Evolutionary conservation across 2,888 invertebrate species (phyloP), one percentile per base, ranked within the genome.

Genomic region (Keiferia lycopersicella): DNA sequence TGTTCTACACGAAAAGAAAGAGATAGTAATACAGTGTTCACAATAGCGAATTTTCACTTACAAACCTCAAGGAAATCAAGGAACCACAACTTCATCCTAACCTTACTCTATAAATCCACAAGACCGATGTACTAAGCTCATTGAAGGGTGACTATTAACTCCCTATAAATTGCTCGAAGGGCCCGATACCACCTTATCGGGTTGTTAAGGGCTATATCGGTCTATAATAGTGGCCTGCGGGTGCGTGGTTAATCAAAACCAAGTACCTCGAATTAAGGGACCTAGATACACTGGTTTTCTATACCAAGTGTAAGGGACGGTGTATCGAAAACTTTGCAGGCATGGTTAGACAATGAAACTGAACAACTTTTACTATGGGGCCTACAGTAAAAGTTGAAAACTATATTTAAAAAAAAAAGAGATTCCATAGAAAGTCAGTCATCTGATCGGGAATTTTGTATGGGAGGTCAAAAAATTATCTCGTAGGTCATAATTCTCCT

Each of bases 171-270:
- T 82, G 84, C 73, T 76, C 76, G 72, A 77, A 81, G 83, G 85
- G 77, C 77, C 70, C 82, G 88, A 88, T 88, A 88, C 81, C 86
- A 83, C 84, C 81, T 87, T 88, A 88, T 88, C 89, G 86, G 82
- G 82, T 80, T 82, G 84, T 86, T 84, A 82, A 80, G 83, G 77
- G 83, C 81, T 82, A 85, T 88, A 88, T 88, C 84, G 84, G 84
- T 38, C 81, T 78, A 82, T 84, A 81, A 86, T 86, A 81, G 83
- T 78, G 77, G 78, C 86, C 84, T 79, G 81, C 79, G 84, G 84
- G 78, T 73, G 64, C 73, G 75, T 77, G 78, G 78, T 82, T 86
- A 79, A 84, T 87, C 82, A 82, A 80, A 80, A 64, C 77, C 81
- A 34, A 34, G 34, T 8, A 34, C 34, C 34, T 34, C 6, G 34